Evolutionary conservation across 2,888 invertebrate genomes (phyloP).

Genomic region (Erebia palarica): DNA sequence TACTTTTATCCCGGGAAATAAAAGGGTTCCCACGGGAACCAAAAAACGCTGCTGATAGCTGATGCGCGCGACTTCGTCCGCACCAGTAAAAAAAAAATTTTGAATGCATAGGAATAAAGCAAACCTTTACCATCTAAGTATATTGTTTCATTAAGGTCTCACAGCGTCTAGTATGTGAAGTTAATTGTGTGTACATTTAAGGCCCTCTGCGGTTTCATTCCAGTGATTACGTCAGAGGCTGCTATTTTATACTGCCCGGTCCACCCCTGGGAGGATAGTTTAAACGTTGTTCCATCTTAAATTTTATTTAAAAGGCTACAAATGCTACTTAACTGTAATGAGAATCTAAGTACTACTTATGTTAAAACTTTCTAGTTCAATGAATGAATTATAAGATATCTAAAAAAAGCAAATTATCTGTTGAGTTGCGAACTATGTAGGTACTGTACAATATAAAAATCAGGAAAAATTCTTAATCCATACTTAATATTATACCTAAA

Average conservation of each 20-base stretch:
- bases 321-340: not conserved
- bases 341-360: not conserved
- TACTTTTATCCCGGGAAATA: no score
- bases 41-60: no score
- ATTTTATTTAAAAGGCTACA: conserved; percentile 6
- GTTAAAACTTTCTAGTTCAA: no score
- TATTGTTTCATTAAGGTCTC: conserved; percentile 34
- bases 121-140: not conserved
- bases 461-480: no score
- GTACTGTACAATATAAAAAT: no score
- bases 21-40: no score
- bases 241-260: conserved; percentile 31
- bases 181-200: conserved; percentile 46
- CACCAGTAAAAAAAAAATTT: no score
- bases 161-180: conserved; percentile 37
- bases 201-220: conserved; percentile 44
- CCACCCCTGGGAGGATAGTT: conserved; percentile 28
- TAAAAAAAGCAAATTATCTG: no score
- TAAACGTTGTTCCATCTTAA: conserved; percentile 20
- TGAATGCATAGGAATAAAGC: not conserved
- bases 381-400: no score
- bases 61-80: no score
- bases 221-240: conserved; percentile 44
- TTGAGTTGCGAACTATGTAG: no score
- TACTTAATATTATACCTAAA: no score